Evolutionary conservation across 2,888 invertebrate genomes (phyloP), one percentile per base, ranked within the genome.

Genomic region (Cephus rjabovi): DNA sequence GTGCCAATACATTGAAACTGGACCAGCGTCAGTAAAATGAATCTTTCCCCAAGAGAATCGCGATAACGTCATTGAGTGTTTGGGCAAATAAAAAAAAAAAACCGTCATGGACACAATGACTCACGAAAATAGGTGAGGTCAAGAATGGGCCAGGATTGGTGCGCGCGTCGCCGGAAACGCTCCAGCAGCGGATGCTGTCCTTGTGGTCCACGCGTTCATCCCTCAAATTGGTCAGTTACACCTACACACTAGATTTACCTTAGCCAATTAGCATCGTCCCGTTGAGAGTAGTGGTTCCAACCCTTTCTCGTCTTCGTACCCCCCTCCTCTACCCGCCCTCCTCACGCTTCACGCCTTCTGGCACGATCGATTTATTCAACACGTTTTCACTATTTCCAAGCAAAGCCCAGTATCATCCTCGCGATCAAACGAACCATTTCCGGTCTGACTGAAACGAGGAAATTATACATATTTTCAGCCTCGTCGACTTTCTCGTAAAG

Each of bases 101-200:
- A 6, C 15, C 0, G 30, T 4, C 74, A 34, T n/a, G 34, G 34
- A 35, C 15, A 15, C 12, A 11, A 74, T 34, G 35, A 31, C 34
- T n/a, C 74, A 30, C 30, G 33, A 34, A 74, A 74, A 23, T 74
- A 23, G 74, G 34, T 74, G 34, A 35, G 34, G 74, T 34, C 35
- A 75, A 68, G 77, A 77, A 95, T 95, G 95, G 95, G 95, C 91
- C 95, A 95, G 92, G 95, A 95, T 92, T 95, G 95, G 95, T 95
- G 95, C 93, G 94, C 95, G 92, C 93, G 94, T 87, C 95, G 95
- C 90, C 93, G 95, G 92, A 95, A 95, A 92, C 93, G 95, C 88
- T 88, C 88, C 85, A 89, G 89, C 83, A 94, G 94, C 90, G 94
- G 94, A 92, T 93, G 93, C 90, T 93, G 93, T 86, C 93, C 93